These are phyloP conservation scores for Perodicticus potto DNA, from an alignment of 2,797 vertebrate genomes.

Conservation along the genomic window DNA sequence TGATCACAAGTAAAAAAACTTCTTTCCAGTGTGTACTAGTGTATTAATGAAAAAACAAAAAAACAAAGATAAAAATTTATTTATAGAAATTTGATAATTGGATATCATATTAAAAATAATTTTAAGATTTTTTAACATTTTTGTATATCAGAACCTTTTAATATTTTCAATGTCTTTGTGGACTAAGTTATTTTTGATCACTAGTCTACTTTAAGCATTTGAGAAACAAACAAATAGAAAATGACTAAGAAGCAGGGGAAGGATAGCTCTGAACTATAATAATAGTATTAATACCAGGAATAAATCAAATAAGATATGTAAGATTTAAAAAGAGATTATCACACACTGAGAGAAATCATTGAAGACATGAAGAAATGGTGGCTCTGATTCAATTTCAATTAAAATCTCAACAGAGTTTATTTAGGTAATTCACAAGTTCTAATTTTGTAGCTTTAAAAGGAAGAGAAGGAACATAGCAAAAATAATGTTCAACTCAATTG, in stretches of 20 bases:
- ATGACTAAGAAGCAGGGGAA: neutral
- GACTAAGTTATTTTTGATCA: neutral
- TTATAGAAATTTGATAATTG: neutral
- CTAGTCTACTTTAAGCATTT: neutral
- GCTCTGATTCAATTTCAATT: neutral
- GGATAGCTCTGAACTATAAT: neutral
- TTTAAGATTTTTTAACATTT: neutral
- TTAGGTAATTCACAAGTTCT: neutral
- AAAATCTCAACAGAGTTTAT: neutral
- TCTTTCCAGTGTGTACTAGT: neutral
- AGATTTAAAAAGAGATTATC: neutral
- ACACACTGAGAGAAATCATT: neutral
- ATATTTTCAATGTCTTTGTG: neutral
- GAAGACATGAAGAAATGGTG: neutral
- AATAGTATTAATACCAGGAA: neutral
- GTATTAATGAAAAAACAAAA: neutral
- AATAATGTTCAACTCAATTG: neutral
- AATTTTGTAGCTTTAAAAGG: neutral
- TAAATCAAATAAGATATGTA: neutral
- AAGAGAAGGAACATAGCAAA: neutral
- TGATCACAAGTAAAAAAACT: neutral
- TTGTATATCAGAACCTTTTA: conserved; percentile 11
- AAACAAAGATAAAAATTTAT: neutral
- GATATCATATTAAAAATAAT: neutral
- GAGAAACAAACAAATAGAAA: neutral